Conservation (phyloP, 1,140 invertebrate genomes). For the Neocloeon triangulifer region DNA sequence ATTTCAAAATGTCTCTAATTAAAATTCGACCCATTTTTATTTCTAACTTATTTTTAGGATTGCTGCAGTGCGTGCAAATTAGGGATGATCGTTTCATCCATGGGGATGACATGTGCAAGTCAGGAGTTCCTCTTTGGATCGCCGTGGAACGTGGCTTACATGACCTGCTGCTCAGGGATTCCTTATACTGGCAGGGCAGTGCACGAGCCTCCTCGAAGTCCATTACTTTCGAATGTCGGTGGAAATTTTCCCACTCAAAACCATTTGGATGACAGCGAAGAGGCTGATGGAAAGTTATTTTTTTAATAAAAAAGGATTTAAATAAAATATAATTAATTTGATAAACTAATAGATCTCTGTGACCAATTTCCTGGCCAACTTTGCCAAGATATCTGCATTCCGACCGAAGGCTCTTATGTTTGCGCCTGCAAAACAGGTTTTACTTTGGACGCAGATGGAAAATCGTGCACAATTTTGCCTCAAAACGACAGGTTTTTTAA, state of each 20-base stretch:
- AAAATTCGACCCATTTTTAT: too few species aligned
- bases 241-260: too few species aligned
- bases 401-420: constrained; percentile 37
- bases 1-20: too few species aligned
- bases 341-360: too few species aligned
- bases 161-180: constrained; percentile 25
- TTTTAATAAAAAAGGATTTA: too few species aligned
- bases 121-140: constrained; percentile 21
- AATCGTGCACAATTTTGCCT: constrained; percentile 28
- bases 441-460: constrained; percentile 35
- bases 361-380: constrained; percentile 34
- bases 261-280: too few species aligned
- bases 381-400: constrained; percentile 49
- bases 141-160: constrained; percentile 26
- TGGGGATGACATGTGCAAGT: constrained; percentile 23
- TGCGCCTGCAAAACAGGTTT: constrained; percentile 53
- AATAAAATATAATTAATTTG: too few species aligned
- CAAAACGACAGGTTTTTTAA: neutral
- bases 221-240: too few species aligned
- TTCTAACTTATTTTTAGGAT: constrained; percentile 14
- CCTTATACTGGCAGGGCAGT: too few species aligned
- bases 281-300: too few species aligned
- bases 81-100: constrained; percentile 20
- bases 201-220: too few species aligned
- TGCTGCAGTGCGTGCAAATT: constrained; percentile 31